Percentiles rank a stretch among this genome's conserved stretches.
Conservation (phyloP, 2,888 invertebrate genomes). For the Caenorhabditis japonica region DNA sequence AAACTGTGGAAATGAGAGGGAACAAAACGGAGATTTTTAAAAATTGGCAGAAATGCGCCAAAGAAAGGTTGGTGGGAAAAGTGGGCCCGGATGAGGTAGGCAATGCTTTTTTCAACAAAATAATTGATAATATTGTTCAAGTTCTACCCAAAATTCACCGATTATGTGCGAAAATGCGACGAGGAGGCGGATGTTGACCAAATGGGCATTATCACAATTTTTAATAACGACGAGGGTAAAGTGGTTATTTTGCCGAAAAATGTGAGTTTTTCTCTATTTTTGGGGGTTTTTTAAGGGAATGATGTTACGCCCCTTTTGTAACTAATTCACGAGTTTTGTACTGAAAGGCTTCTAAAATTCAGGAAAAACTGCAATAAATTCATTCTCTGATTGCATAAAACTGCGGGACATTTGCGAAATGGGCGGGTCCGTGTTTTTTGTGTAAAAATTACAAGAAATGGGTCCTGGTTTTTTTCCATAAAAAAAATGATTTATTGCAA, state of each 20-base stretch:
- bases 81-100: constrained; percentile 25
- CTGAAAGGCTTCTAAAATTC: constrained; percentile 4
- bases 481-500: too few relatives aligned
- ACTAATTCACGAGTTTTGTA: constrained; percentile 4
- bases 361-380: constrained; percentile 1
- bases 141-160: constrained; percentile 26
- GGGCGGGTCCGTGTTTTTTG: background rate
- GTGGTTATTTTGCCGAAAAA: constrained; percentile 21
- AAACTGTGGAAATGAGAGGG: too few relatives aligned
- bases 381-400: background rate
- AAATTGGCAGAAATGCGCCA: constrained; percentile 27
- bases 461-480: too few relatives aligned
- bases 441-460: background rate
- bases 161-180: constrained; percentile 14
- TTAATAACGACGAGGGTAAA: constrained; percentile 33
- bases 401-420: constrained; percentile 5
- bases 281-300: background rate
- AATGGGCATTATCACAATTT: constrained; percentile 15
- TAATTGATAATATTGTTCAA: background rate
- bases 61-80: constrained; percentile 6
- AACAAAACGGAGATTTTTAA: constrained; percentile 17
- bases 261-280: constrained; percentile 15
- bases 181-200: constrained; percentile 22
- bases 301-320: background rate
- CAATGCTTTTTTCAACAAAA: background rate